phyloP scores from a whole-genome alignment of 2,888 invertebrate species.

The Lasioglossum zephyrum region DNA sequence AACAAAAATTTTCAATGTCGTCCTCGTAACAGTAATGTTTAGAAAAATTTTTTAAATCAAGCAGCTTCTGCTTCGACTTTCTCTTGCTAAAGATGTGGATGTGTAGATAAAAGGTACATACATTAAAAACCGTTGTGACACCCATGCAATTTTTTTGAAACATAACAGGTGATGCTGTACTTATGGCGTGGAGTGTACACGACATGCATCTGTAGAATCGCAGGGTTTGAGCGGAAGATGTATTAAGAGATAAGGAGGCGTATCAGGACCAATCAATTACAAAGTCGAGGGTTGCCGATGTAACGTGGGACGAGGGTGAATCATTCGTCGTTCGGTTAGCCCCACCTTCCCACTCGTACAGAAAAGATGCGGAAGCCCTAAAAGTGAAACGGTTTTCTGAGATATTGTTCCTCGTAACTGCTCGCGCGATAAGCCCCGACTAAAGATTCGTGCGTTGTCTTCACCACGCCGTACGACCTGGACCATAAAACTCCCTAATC shows the following conservation, averaged over 20 bases:
- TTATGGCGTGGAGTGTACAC: constrained; percentile 27
- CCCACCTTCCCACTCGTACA: background rate
- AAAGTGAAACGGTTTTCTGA: constrained; percentile 70
- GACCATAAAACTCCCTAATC: constrained; percentile 69
- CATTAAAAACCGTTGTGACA: background rate
- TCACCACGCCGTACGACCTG: constrained; percentile 25
- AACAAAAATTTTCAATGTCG: background rate
- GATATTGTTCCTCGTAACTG: constrained; percentile 64
- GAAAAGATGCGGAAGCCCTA: constrained; percentile 28
- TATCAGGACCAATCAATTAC: constrained; percentile 83
- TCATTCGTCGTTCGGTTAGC: constrained; percentile 56
- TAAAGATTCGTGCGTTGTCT: constrained; percentile 62
- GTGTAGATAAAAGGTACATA: background rate
- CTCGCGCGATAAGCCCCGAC: constrained; percentile 54
- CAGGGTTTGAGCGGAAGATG: constrained; percentile 76
- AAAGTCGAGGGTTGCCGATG: constrained; percentile 76
- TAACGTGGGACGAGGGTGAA: constrained; percentile 61
- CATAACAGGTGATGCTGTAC: background rate
- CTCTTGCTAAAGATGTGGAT: background rate
- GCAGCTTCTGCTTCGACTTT: background rate
- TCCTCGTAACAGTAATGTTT: background rate
- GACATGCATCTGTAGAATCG: constrained; percentile 66
- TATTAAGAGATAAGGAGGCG: constrained; percentile 83
- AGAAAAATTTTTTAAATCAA: background rate
- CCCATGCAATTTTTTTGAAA: background rate